phyloP scores from a whole-genome alignment of 2,113 vertebrate genomes.

The Odocoileus virginianus region DNA sequence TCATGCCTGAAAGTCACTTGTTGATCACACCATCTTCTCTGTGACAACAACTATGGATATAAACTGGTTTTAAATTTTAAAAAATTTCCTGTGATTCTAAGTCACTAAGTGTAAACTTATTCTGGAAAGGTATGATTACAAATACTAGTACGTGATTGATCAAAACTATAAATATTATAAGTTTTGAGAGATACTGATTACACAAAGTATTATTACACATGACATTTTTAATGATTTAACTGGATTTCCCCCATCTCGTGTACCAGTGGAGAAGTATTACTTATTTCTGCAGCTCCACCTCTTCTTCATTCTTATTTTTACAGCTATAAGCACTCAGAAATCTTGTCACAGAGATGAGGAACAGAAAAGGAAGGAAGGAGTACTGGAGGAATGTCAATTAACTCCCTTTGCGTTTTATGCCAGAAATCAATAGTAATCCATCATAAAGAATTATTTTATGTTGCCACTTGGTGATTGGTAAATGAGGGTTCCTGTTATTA shows the following conservation, averaged over 20 bases:
- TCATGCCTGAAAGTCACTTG: not conserved
- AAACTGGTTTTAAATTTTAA: not conserved
- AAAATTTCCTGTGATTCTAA: not conserved
- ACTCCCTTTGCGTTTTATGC: not conserved
- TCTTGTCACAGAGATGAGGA: not conserved
- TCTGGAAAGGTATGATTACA: not conserved
- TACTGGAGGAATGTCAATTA: not conserved
- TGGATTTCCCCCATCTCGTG: not conserved
- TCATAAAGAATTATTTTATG: not conserved
- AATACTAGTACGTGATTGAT: not conserved
- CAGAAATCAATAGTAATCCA: not conserved
- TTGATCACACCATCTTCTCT: not conserved
- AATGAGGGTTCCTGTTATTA: not conserved
- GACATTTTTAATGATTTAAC: not conserved
- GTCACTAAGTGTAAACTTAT: not conserved
- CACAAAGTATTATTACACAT: not conserved
- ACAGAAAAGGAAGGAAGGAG: not conserved
- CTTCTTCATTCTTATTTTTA: not conserved
- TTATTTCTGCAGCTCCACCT: not conserved
- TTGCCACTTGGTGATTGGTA: not conserved
- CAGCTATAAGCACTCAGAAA: not conserved
- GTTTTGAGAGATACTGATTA: not conserved
- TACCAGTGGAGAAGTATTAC: not conserved
- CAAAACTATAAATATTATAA: not conserved
- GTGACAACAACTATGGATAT: not conserved